A percentile compares a stretch with the other conserved stretches of the same genome.
phyloP scores from a whole-genome alignment of 2,113 vertebrate genomes.

The Kobus ellipsiprymnus region DNA sequence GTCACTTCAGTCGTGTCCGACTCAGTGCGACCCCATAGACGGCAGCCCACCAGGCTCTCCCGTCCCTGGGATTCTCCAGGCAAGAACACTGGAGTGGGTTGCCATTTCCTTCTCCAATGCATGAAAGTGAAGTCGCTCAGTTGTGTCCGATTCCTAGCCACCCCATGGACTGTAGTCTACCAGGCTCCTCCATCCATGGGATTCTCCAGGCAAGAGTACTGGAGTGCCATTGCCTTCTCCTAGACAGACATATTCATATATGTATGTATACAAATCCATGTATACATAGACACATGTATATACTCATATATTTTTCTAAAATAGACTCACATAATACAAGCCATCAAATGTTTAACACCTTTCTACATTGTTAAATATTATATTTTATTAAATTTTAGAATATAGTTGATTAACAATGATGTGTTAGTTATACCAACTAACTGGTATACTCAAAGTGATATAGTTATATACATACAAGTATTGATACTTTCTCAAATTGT shows the following conservation, averaged over 20 bases:
- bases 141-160: fast-evolving
- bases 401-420: neutral
- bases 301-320: neutral
- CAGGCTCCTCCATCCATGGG: neutral
- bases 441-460: neutral
- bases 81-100: neutral
- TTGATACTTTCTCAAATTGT: neutral
- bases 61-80: fast-evolving
- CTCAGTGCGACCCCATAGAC: fast-evolving
- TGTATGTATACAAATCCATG: neutral
- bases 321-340: neutral
- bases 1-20: fast-evolving
- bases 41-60: neutral
- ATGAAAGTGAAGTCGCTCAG: neutral
- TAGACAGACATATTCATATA: neutral
- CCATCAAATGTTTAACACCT: neutral
- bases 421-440: neutral
- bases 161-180: neutral
- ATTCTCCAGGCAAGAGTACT: neutral
- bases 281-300: neutral
- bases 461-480: neutral
- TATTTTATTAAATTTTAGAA: neutral
- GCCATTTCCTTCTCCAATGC: neutral
- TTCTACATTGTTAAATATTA: neutral
- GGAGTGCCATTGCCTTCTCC: neutral